Evolutionary conservation across 2,113 vertebrate genomes (phyloP), one percentile per base, ranked within the genome.

Genomic region (Oxyura jamaicensis): DNA sequence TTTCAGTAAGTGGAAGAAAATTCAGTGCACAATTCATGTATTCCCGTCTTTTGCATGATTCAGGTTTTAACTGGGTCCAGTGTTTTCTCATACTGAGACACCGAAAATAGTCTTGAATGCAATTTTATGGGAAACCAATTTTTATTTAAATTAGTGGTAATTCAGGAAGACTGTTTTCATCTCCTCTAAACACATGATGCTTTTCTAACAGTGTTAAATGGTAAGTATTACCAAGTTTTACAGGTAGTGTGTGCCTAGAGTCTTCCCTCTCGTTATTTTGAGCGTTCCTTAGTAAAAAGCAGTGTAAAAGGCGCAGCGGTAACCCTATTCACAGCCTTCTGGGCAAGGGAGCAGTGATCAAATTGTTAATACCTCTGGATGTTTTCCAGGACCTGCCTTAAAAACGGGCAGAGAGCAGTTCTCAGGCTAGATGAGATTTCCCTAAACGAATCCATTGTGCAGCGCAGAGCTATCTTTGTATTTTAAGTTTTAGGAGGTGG

Each of bases 231-330:
- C 44, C 78, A 53, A 71, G 59, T 69, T 66, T 80, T 69, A 7
- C 1, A 1, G 55, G 17, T 48, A 10, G 73, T 48, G 11, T 9
- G 2, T 53, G 29, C 41, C n/a, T 77, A 42, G 18, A 71, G 52
- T 31, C 81, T 71, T 79, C 25, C 52, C 72, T 86, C 59, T 68
- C 33, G 33, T 41, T 84, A 39, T 58, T 46, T 80, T 18, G 31
- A 3, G 75, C 6, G 8, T 78, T 93, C 14, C 31, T 50, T 39
- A 41, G 59, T 46, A 52, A 14, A 71, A 75, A 23, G 20, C 39
- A 41, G 8, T 0, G 2, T 42, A 31, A 82, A 66, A 29, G 65
- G 72, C 1, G 0, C 22, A 60, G 68, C 4, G 1, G n/a, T 55
- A 23, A 16, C 53, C 41, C 29, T 18, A 1, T 53, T 87, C 10